These are phyloP conservation scores for Drosophila tripunctata DNA, from an alignment of 2,888 invertebrate species.

Conservation along the genomic window DNA sequence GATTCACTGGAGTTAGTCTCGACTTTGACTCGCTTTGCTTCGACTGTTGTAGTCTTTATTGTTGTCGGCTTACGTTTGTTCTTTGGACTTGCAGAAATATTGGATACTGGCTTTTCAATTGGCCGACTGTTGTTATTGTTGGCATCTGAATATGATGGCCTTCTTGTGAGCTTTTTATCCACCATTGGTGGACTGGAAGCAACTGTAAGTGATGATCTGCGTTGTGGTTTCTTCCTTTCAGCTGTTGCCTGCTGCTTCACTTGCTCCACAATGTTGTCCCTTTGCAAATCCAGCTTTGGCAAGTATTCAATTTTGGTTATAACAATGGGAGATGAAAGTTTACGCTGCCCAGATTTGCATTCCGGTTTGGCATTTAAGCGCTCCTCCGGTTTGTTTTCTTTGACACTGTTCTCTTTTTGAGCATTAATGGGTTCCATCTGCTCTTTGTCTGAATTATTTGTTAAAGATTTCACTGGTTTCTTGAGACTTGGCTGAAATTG, in stretches of 20 bases:
- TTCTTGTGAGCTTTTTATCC: background rate
- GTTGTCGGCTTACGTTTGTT: background rate
- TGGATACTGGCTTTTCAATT: too few species aligned
- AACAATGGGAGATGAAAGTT: background rate
- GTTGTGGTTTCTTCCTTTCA: background rate
- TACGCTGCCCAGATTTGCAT: too few species aligned
- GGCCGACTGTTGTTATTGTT: too few species aligned
- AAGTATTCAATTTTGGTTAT: conserved; percentile 21
- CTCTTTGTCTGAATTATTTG: background rate
- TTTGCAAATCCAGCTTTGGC: conserved; percentile 9
- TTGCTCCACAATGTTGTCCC: background rate
- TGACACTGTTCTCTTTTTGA: background rate
- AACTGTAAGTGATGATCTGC: background rate
- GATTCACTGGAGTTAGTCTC: background rate
- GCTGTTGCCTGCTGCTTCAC: background rate
- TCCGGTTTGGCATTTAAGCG: background rate
- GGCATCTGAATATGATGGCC: conserved; percentile 3
- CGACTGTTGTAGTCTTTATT: background rate
- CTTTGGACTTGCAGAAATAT: background rate
- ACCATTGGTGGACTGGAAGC: background rate
- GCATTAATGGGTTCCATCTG: background rate
- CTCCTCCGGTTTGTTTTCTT: background rate
- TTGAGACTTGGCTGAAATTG: too few species aligned
- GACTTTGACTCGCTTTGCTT: conserved; percentile 12
- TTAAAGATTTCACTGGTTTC: background rate